Evolutionary conservation across 1,140 invertebrate species (phyloP).

Genomic region (Achroia grisella): DNA sequence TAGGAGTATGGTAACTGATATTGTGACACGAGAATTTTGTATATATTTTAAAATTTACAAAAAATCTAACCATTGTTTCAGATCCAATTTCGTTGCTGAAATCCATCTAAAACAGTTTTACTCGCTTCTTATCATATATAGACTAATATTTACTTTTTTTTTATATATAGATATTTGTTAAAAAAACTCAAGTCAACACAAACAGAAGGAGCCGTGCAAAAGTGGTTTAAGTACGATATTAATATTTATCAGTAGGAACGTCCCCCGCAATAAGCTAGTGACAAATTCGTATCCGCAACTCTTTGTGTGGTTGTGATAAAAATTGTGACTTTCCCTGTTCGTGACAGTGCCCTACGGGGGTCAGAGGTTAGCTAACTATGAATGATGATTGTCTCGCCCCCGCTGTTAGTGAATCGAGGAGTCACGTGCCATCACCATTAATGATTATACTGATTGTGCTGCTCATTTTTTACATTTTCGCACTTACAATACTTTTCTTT

Average conservation of each 20-base stretch:
- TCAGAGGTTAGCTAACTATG: constrained; percentile 36
- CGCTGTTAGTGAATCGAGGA: constrained; percentile 26
- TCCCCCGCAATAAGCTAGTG: constrained; percentile 49
- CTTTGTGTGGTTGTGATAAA: constrained; percentile 61
- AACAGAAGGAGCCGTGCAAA: constrained; percentile 3
- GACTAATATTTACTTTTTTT: too few relatives aligned
- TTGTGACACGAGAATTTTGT: too few relatives aligned
- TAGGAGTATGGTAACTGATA: too few relatives aligned
- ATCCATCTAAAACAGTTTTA: too few relatives aligned
- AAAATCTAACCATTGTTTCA: too few relatives aligned
- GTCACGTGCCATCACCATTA: constrained; percentile 41
- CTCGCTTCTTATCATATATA: too few relatives aligned
- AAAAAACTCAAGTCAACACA: too few relatives aligned
- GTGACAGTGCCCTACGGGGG: constrained; percentile 34
- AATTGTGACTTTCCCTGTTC: constrained; percentile 44
- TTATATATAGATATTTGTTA: too few relatives aligned
- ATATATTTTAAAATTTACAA: too few relatives aligned
- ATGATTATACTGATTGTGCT: constrained; percentile 21
- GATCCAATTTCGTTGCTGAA: too few relatives aligned
- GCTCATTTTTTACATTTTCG: neutral
- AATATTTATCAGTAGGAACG: constrained; percentile 55
- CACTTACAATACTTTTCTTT: too few relatives aligned
- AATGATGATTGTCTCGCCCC: constrained; percentile 50
- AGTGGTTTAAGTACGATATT: constrained; percentile 27
- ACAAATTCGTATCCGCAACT: constrained; percentile 62